A percentile compares a stretch with the other conserved stretches of the same genome.
phyloP scores from a whole-genome alignment of 1,140 invertebrate species.

The Chymomyza costata region DNA sequence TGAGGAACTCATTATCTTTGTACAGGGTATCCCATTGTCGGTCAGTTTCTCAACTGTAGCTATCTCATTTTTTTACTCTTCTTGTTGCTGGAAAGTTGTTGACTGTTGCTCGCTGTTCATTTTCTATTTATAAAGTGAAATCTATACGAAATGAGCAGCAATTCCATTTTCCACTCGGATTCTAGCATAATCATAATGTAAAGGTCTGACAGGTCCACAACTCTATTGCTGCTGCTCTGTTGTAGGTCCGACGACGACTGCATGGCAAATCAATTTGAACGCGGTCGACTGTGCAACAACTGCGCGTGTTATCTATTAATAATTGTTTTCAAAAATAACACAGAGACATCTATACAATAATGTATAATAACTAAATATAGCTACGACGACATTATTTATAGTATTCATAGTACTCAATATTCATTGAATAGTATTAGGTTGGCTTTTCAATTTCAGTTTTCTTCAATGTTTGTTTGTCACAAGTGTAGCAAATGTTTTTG shows the following conservation, averaged over 20 bases:
- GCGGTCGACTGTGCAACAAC: constrained; percentile 5
- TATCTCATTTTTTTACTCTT: constrained; percentile 17
- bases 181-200: constrained; percentile 45
- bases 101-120: constrained; percentile 1
- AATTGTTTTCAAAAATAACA: constrained; percentile 39
- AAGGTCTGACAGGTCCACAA: no score
- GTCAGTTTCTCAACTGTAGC: constrained; percentile 49
- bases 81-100: constrained; percentile 40
- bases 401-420: no score
- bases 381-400: no score
- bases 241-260: constrained; percentile 30
- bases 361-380: no score
- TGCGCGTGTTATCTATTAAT: constrained; percentile 37
- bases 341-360: constrained; percentile 9
- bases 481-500: constrained; percentile 42
- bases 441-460: constrained; percentile 6
- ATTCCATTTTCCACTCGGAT: constrained; percentile 63
- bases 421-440: no score
- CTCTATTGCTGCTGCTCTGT: no score
- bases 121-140: constrained; percentile 46
- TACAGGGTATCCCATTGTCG: no score
- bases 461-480: constrained; percentile 45
- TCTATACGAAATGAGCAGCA: no score
- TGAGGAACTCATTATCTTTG: no score
- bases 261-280: constrained; percentile 65